Conservation (phyloP, 2,113 vertebrate genomes). For the Pygoscelis adeliae region DNA sequence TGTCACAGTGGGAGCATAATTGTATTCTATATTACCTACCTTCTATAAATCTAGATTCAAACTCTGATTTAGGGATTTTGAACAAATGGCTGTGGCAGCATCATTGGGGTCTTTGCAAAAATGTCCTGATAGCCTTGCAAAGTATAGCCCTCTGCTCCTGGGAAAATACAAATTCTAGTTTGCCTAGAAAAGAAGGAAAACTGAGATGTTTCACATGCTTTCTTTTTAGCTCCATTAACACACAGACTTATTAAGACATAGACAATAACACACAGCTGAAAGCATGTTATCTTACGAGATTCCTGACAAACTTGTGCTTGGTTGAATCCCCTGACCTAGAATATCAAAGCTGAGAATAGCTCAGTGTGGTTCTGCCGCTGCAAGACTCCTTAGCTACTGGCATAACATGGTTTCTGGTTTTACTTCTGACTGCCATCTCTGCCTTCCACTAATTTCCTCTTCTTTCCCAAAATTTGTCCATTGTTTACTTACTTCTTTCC, state of each 20-base stretch:
- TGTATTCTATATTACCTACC: not conserved
- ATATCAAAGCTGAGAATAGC: not conserved
- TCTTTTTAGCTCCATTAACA: not conserved
- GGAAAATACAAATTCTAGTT: not conserved
- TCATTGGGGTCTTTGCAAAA: not conserved
- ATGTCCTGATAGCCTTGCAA: not conserved
- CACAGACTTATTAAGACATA: not conserved
- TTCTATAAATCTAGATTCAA: not conserved
- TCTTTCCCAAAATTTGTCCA: not conserved
- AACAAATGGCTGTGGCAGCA: not conserved
- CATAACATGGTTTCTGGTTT: not conserved
- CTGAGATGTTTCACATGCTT: not conserved
- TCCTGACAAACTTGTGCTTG: not conserved
- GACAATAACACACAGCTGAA: not conserved
- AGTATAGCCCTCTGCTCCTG: not conserved
- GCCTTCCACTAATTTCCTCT: not conserved
- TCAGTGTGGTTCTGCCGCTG: not conserved
- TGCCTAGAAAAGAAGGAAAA: not conserved
- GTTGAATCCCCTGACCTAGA: not conserved
- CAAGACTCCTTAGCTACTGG: not conserved
- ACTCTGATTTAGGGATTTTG: not conserved
- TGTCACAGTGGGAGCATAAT: not conserved
- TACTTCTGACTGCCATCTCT: not conserved
- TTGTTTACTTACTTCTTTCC: not conserved
- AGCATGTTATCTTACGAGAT: not conserved